Conservation (phyloP, 2,888 invertebrate species). For the Nomada ferruginata region DNA sequence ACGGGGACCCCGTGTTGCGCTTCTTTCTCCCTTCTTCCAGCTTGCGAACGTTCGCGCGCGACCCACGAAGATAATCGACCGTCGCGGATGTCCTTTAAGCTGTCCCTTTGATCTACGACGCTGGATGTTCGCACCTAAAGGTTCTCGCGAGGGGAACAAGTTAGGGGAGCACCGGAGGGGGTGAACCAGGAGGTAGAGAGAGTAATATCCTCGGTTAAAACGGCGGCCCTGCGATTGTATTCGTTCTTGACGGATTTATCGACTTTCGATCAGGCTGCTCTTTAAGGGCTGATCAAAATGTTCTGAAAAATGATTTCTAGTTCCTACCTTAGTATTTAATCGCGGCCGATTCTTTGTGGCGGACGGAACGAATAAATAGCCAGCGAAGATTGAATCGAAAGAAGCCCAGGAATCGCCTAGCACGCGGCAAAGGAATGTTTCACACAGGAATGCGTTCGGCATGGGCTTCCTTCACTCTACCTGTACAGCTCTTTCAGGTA, state of each 20-base stretch:
- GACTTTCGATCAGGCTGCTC: constrained; percentile 46
- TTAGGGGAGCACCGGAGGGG: background rate
- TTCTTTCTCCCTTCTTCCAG: constrained; percentile 46
- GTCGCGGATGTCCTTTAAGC: constrained; percentile 67
- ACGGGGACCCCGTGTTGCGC: constrained; percentile 53
- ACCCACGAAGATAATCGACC: constrained; percentile 67
- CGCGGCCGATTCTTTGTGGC: background rate
- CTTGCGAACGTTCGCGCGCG: constrained; percentile 19
- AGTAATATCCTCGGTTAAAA: constrained; percentile 57
- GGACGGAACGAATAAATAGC: constrained; percentile 1
- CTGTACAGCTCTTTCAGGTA: constrained; percentile 19
- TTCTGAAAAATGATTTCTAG: no score
- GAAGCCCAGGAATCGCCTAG: constrained; percentile 3
- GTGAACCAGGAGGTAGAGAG: background rate
- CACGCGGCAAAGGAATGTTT: background rate
- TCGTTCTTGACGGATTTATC: constrained; percentile 34
- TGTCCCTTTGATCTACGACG: constrained; percentile 66
- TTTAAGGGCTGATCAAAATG: no score
- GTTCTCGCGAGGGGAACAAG: constrained; percentile 33
- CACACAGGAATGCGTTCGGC: constrained; percentile 26
- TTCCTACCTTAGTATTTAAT: no score
- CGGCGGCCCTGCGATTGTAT: background rate
- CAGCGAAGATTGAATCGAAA: background rate
- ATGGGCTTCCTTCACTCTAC: constrained; percentile 12
- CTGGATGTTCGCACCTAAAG: constrained; percentile 64